Evolutionary conservation across 2,113 vertebrate species (phyloP).

Genomic region (Macrotus californicus): DNA sequence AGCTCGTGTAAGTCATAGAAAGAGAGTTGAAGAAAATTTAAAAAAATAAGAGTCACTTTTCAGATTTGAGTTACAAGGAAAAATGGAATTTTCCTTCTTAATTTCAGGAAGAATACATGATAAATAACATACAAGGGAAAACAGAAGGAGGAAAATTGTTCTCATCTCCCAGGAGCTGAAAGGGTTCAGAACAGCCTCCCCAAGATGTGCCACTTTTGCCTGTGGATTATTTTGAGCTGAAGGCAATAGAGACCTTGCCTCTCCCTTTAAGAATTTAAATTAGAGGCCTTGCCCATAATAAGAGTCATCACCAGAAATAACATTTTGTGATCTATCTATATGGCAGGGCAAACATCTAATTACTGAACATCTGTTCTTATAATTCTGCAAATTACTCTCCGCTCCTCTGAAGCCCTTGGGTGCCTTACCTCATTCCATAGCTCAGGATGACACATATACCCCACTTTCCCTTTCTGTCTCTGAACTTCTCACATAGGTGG

Average conservation of each 20-base stretch:
- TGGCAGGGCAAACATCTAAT: neutral
- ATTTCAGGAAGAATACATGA: constrained; percentile 33
- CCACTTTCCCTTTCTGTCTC: neutral
- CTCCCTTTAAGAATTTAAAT: neutral
- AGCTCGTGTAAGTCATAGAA: constrained; percentile 16
- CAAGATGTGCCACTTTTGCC: neutral
- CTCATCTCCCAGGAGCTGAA: neutral
- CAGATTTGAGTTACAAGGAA: constrained; percentile 28
- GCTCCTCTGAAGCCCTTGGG: neutral
- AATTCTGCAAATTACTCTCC: neutral
- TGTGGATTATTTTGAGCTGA: neutral
- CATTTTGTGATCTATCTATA: neutral
- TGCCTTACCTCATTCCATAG: neutral
- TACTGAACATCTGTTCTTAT: neutral
- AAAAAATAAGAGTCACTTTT: constrained; percentile 55
- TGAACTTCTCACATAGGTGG: neutral
- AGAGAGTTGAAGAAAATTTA: constrained; percentile 7
- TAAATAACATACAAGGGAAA: neutral
- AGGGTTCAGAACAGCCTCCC: neutral
- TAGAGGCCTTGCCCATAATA: neutral
- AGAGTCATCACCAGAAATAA: neutral
- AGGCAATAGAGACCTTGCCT: neutral
- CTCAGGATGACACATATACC: neutral
- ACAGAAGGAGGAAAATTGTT: neutral
- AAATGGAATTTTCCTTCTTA: neutral